Percentiles rank a stretch among this genome's conserved stretches.
These are phyloP conservation scores for Molossus alvarezi DNA, from an alignment of 2,797 vertebrate species.

Conservation along the genomic window DNA sequence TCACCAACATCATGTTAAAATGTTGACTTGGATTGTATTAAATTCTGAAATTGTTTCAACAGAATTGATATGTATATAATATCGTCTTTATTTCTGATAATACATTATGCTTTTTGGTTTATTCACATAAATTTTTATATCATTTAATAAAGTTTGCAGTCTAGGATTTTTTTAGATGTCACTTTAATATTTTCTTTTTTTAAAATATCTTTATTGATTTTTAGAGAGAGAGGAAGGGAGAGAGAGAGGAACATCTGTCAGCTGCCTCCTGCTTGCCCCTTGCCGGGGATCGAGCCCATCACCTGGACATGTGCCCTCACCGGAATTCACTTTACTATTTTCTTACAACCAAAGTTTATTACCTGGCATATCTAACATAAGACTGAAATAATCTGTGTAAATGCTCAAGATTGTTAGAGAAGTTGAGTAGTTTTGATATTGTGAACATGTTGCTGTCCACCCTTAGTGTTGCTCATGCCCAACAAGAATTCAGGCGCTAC, in stretches of 20 bases:
- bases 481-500: background rate
- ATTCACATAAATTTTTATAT: background rate
- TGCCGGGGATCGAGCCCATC: too few species aligned
- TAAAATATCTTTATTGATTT: too few species aligned
- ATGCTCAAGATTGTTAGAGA: background rate
- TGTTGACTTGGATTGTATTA: background rate
- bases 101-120: background rate
- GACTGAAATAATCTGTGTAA: background rate
- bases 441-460: background rate
- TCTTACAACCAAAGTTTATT: background rate
- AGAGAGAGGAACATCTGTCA: too few species aligned
- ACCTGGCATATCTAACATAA: background rate
- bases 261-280: too few species aligned
- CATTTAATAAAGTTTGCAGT: background rate
- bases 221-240: too few species aligned
- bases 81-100: conserved; percentile 4
- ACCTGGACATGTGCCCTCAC: too few species aligned
- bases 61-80: background rate
- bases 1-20: background rate
- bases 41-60: background rate
- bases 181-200: background rate
- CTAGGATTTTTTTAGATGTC: background rate
- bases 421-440: background rate
- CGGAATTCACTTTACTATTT: background rate
- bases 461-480: background rate